These are phyloP conservation scores for Limnephilus auricula DNA, from an alignment of 2,888 invertebrate genomes.

Conservation along the genomic window DNA sequence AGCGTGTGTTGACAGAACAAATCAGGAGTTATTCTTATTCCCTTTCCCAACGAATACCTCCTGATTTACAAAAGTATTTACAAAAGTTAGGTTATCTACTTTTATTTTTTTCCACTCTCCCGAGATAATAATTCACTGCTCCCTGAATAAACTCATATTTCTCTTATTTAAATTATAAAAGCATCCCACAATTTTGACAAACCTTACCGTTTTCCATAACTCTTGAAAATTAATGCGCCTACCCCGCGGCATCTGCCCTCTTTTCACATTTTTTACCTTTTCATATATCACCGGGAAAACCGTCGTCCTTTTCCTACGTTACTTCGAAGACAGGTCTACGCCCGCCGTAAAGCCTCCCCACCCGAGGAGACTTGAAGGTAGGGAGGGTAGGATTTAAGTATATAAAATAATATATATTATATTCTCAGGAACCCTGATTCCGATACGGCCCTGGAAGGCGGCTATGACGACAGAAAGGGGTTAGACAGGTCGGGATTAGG, in stretches of 20 bases:
- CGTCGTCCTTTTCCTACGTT: conserved; percentile 56
- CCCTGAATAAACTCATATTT: neutral
- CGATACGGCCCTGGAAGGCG: conserved; percentile 41
- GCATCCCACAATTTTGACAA: conserved; percentile 21
- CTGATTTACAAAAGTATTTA: too few relatives aligned
- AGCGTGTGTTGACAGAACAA: neutral
- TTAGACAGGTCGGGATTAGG: conserved; percentile 63
- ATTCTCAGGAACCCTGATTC: conserved; percentile 17
- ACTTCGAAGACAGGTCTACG: conserved; percentile 62
- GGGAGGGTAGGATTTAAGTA: conserved; percentile 5
- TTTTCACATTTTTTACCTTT: conserved; percentile 51
- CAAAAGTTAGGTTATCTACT: neutral
- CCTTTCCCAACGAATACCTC: too few relatives aligned
- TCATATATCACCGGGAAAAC: conserved; percentile 60
- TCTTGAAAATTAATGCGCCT: conserved; percentile 14
- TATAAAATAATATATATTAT: neutral
- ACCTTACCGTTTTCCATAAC: conserved; percentile 11
- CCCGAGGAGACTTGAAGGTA: neutral
- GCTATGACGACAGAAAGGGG: conserved; percentile 65
- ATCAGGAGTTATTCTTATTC: neutral
- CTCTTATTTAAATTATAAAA: conserved; percentile 18
- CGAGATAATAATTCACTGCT: neutral
- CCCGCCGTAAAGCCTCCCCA: conserved; percentile 51
- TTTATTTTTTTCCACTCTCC: neutral
- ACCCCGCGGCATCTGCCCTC: conserved; percentile 41